These are phyloP conservation scores for Tenualosa thibaudeaui DNA, from an alignment of 2,797 vertebrate genomes.

Conservation along the genomic window DNA sequence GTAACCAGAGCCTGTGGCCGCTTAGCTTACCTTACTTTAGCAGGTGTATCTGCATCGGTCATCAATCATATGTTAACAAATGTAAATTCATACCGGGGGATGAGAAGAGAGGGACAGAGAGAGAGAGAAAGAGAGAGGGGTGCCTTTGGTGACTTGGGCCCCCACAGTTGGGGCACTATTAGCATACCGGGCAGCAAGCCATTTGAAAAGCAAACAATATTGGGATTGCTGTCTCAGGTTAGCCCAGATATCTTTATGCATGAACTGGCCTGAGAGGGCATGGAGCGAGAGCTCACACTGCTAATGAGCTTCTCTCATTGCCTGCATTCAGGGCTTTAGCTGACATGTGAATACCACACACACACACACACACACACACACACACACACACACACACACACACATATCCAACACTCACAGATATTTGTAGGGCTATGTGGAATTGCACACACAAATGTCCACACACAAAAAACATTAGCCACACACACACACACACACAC, in stretches of 20 bases:
- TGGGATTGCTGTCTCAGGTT: constrained; percentile 36
- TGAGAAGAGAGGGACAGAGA: not conserved
- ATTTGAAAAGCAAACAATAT: constrained; percentile 36
- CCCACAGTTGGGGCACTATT: not conserved
- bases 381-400: constrained; percentile 1
- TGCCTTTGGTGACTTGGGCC: not conserved
- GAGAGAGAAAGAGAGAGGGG: not conserved
- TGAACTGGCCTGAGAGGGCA: constrained; percentile 26
- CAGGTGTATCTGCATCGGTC: not conserved
- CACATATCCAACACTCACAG: not conserved
- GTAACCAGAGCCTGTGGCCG: not conserved
- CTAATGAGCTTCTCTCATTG: not conserved
- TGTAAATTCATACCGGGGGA: not conserved
- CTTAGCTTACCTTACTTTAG: not conserved
- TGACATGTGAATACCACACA: not conserved
- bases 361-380: not conserved
- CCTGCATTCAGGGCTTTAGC: not conserved
- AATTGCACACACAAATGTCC: no score
- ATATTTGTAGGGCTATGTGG: not conserved
- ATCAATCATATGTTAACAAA: constrained; percentile 15
- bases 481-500: not conserved
- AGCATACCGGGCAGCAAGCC: constrained; percentile 35
- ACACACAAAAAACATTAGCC: no score
- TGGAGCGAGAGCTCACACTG: not conserved
- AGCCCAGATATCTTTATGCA: constrained; percentile 22